Conservation (phyloP, 2,888 invertebrate species). For the Hydrotaea cyrtoneurina region DNA sequence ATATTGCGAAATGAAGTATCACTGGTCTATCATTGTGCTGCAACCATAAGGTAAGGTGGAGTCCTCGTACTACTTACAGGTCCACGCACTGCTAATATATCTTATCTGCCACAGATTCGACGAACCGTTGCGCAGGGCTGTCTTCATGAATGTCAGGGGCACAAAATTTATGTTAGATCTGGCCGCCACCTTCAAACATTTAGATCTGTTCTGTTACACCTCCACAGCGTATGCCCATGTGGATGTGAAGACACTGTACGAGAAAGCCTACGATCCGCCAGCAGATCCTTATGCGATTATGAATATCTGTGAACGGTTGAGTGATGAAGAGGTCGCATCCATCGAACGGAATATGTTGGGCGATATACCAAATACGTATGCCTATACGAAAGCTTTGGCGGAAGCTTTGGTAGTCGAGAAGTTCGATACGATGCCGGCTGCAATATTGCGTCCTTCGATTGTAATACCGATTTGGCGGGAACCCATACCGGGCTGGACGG, state of each 20-base stretch:
- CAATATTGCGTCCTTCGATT: conserved; percentile 93
- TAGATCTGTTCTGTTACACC: conserved; percentile 87
- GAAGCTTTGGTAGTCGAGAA: conserved; percentile 92
- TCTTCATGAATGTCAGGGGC: conserved; percentile 94
- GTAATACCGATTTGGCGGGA: conserved; percentile 94
- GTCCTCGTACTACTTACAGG: too few species aligned
- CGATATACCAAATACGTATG: conserved; percentile 92
- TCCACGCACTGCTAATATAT: neutral
- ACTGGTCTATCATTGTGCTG: conserved; percentile 92
- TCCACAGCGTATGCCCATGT: conserved; percentile 97
- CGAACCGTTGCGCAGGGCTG: conserved; percentile 93
- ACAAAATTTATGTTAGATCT: conserved; percentile 93
- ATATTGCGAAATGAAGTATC: conserved; percentile 86
- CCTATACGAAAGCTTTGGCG: conserved; percentile 95
- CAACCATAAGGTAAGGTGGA: conserved; percentile 83
- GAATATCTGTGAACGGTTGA: conserved; percentile 89
- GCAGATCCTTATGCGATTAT: conserved; percentile 89
- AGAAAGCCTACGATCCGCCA: conserved; percentile 92
- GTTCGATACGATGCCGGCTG: conserved; percentile 87
- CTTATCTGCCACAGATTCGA: conserved; percentile 86
- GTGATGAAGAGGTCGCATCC: conserved; percentile 85
- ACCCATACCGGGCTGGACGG: conserved; percentile 94
- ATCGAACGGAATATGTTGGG: conserved; percentile 87
- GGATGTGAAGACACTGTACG: conserved; percentile 89
- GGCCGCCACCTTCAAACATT: conserved; percentile 88